Evolutionary conservation across 2,888 invertebrate genomes (phyloP).

Genomic region (Acrobasis consociella): DNA sequence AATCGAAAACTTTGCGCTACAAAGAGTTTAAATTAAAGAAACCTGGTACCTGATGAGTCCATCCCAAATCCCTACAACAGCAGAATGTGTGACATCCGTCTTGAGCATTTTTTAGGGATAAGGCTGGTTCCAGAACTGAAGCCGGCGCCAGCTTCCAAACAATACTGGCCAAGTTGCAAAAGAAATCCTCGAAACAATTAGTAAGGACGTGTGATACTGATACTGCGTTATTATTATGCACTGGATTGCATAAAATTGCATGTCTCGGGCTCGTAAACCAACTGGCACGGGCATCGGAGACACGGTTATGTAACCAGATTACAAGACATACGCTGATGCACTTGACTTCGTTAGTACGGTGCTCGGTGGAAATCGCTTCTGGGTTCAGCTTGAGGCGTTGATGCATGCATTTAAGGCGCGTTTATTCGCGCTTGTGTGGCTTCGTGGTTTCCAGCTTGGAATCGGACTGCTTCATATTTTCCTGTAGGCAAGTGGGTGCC

Average conservation of each 20-base stretch:
- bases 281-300: constrained; percentile 11
- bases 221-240: constrained; percentile 9
- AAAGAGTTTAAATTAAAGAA: no score
- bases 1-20: no score
- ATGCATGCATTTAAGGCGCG: neutral
- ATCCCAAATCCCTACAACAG: no score
- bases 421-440: no score
- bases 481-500: no score
- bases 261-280: constrained; percentile 9
- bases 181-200: neutral
- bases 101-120: no score
- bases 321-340: constrained; percentile 19
- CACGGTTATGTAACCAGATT: constrained; percentile 16
- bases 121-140: no score
- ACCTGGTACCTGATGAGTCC: no score
- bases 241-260: constrained; percentile 18
- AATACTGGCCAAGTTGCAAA: neutral
- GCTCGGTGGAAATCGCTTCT: constrained; percentile 8
- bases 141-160: no score
- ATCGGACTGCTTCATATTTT: no score
- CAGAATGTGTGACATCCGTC: neutral
- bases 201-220: neutral
- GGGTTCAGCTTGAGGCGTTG: neutral
- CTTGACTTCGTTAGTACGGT: constrained; percentile 17
- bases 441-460: no score